These are phyloP conservation scores for Otus sunia DNA, from an alignment of 2,113 vertebrate genomes.

Conservation along the genomic window DNA sequence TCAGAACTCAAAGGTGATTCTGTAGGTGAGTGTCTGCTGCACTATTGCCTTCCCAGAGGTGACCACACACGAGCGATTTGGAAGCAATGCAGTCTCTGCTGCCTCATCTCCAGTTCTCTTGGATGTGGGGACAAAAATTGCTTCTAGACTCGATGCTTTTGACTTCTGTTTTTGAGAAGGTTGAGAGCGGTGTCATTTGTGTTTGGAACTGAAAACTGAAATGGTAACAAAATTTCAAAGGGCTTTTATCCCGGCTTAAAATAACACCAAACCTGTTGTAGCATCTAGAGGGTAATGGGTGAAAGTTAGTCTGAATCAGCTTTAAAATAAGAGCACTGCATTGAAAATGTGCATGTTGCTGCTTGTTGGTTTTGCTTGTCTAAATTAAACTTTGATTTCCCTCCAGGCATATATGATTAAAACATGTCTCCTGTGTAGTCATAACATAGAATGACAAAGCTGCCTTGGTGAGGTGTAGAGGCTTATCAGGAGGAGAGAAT, in stretches of 20 bases:
- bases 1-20: background rate
- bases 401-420: background rate
- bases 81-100: background rate
- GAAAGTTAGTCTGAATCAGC: background rate
- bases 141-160: background rate
- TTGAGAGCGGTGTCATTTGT: fast-evolving
- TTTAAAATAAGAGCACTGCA: background rate
- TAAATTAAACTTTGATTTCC: background rate
- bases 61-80: fast-evolving
- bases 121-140: background rate
- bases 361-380: background rate
- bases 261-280: background rate
- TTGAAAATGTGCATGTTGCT: background rate
- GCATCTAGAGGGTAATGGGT: background rate
- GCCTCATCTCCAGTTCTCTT: background rate
- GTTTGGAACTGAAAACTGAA: background rate
- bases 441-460: background rate
- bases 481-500: background rate
- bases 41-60: background rate
- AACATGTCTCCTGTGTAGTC: background rate
- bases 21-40: background rate
- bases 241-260: background rate
- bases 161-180: background rate
- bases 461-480: background rate
- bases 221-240: background rate